Evolutionary conservation across 2,113 vertebrate species (phyloP).

Genomic region (Sceloporus tristichus): DNA sequence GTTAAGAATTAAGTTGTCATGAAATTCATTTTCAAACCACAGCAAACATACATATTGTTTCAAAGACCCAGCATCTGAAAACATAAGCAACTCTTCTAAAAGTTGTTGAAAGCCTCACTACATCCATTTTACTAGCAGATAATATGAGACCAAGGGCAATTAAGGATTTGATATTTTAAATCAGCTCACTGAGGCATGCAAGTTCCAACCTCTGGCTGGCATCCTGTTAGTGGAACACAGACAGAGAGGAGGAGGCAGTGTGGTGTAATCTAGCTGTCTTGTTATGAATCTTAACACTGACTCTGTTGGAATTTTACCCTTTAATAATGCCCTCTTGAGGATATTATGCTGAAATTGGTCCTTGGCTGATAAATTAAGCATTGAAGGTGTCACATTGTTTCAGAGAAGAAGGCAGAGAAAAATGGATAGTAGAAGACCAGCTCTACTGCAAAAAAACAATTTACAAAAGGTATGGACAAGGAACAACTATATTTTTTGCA

Average conservation of each 20-base stretch:
- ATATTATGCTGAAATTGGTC: background rate
- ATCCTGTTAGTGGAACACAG: too few relatives aligned
- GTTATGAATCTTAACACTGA: background rate
- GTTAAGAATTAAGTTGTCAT: slow-evolving; percentile 14
- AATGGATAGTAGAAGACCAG: too few relatives aligned
- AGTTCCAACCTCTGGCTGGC: background rate
- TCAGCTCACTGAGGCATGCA: background rate
- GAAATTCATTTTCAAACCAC: background rate
- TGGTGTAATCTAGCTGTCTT: background rate
- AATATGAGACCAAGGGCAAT: background rate
- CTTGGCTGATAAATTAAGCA: background rate
- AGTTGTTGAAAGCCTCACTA: background rate
- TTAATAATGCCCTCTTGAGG: background rate
- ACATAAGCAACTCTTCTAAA: background rate
- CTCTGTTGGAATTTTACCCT: background rate
- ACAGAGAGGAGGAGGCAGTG: too few relatives aligned
- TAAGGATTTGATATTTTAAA: background rate
- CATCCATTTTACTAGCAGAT: background rate
- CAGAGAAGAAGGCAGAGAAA: too few relatives aligned
- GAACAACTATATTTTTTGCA: too few relatives aligned
- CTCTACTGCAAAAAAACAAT: too few relatives aligned
- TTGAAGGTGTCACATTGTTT: background rate
- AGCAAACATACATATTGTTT: background rate
- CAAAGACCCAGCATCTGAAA: background rate
- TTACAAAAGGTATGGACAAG: too few relatives aligned